Conservation (phyloP, 2,888 invertebrate species). For the Caenorhabditis sp. region DNA sequence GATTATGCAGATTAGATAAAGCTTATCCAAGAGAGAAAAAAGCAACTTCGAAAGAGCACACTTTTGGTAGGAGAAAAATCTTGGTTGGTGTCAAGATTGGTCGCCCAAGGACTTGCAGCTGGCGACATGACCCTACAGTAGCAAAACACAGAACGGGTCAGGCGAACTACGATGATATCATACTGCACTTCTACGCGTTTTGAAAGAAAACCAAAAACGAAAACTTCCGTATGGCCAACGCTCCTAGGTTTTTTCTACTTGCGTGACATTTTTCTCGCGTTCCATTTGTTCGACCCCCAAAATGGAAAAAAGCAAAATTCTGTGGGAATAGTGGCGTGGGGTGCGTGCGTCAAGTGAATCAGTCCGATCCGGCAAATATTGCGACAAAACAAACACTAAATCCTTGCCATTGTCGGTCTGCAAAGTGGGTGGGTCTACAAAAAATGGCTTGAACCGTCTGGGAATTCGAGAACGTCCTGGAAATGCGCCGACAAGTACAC, state of each 20-base stretch:
- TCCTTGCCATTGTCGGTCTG: constrained; percentile 52
- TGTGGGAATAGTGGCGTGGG: constrained; percentile 18
- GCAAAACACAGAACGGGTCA: not conserved
- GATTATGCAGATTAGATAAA: constrained; percentile 41
- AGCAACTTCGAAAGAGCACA: constrained; percentile 21
- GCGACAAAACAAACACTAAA: constrained; percentile 68
- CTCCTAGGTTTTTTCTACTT: constrained; percentile 23
- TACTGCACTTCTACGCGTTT: constrained; percentile 19
- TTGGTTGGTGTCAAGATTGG: not conserved
- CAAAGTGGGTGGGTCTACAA: constrained; percentile 44
- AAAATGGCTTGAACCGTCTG: constrained; percentile 15
- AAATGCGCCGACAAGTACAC: constrained; percentile 6
- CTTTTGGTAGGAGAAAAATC: not conserved
- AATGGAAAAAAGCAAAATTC: constrained; percentile 7
- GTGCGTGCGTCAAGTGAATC: constrained; percentile 60
- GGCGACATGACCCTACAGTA: not conserved
- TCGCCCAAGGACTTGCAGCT: constrained; percentile 10
- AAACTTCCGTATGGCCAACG: no score
- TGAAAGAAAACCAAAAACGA: constrained; percentile 1
- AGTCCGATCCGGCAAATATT: constrained; percentile 64
- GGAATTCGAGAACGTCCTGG: not conserved
- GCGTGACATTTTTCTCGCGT: constrained; percentile 4
- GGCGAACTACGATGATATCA: constrained; percentile 28
- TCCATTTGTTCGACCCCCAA: constrained; percentile 8
- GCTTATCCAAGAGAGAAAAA: constrained; percentile 3